phyloP scores from a whole-genome alignment of 2,797 vertebrate species.

The Apodemus agrarius region DNA sequence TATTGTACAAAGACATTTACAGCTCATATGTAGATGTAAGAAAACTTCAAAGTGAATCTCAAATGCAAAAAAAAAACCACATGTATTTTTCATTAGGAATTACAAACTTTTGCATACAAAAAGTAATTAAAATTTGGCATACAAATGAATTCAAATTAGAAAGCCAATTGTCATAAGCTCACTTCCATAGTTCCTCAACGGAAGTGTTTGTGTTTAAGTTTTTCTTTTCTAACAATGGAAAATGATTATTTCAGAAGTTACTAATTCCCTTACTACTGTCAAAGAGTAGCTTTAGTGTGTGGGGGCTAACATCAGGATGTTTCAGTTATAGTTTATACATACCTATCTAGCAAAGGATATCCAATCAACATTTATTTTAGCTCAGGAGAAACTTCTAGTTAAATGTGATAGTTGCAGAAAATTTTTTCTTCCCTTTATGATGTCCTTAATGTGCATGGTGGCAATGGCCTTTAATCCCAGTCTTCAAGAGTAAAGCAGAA shows the following conservation, averaged over 20 bases:
- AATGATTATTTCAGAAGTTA: not conserved
- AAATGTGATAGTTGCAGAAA: not conserved
- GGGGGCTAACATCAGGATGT: not conserved
- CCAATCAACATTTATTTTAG: not conserved
- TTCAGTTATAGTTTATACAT: not conserved
- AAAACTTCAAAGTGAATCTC: not conserved
- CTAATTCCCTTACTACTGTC: not conserved
- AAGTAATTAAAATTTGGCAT: not conserved
- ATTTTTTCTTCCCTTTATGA: not conserved
- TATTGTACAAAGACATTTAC: not conserved
- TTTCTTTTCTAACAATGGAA: not conserved
- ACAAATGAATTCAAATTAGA: not conserved
- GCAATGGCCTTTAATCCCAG: fast-evolving
- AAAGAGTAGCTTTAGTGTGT: too few species aligned
- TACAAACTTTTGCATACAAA: not conserved
- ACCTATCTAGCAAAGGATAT: not conserved
- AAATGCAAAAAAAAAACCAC: not conserved
- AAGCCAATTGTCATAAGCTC: not conserved
- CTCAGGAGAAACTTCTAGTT: not conserved
- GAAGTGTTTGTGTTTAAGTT: not conserved
- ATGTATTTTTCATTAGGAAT: not conserved
- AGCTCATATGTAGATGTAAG: not conserved
- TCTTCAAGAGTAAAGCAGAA: not conserved
- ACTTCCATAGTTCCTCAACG: not conserved
- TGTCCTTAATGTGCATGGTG: not conserved